Conservation (phyloP, 23 tunicate genomes). For the Trididemnum nubilum region DNA sequence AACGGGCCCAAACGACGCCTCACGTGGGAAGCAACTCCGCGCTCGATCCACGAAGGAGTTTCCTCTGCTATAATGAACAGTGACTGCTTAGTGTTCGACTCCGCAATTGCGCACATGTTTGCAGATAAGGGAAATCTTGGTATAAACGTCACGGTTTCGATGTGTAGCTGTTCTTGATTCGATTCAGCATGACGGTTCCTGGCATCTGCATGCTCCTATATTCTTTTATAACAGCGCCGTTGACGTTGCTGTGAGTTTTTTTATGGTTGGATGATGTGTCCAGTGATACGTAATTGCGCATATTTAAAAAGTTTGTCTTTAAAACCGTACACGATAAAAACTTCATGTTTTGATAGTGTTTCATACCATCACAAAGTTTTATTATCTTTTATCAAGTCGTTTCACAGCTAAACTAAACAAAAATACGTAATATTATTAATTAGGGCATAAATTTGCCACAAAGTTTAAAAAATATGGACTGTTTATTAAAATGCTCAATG, state of each 20-base stretch:
- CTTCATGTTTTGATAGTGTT: no score
- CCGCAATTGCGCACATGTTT: constrained; percentile 99
- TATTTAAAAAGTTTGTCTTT: no score
- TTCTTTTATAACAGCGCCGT: not conserved
- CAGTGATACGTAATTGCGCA: no score
- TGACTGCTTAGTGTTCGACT: constrained; percentile 96
- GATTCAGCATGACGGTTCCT: not conserved
- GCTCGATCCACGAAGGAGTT: constrained; percentile 98
- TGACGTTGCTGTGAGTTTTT: not conserved
- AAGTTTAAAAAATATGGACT: no score
- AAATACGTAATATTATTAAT: no score
- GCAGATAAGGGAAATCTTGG: constrained; percentile 99
- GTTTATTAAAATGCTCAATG: no score
- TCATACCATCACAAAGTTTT: no score
- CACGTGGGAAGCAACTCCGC: constrained; percentile 99
- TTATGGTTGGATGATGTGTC: no score
- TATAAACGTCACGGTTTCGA: constrained; percentile 97
- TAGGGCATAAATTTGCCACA: no score
- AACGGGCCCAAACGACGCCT: constrained; percentile 96
- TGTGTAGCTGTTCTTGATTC: constrained; percentile 67
- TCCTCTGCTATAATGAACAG: constrained; percentile 93
- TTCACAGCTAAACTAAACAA: no score
- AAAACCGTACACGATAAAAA: no score
- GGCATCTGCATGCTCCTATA: not conserved
- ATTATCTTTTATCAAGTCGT: no score